Conservation (phyloP, 2,113 vertebrate species). For the Poeciliopsis retropinna region DNA sequence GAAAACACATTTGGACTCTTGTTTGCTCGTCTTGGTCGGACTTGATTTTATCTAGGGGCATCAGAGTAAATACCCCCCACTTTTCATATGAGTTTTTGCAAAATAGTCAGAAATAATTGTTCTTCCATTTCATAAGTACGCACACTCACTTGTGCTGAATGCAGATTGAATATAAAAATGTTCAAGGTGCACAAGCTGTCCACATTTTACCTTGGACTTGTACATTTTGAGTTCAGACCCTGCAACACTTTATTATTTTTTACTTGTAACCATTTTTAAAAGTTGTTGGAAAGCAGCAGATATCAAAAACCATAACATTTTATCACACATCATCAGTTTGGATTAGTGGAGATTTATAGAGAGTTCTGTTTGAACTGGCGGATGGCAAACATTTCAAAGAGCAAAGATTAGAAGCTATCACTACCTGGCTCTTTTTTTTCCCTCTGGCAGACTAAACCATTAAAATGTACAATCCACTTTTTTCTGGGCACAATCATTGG, state of each 20-base stretch:
- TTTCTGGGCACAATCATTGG: not conserved
- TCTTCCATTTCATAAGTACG: not conserved
- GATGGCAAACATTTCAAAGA: conserved; percentile 11
- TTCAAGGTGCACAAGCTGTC: not conserved
- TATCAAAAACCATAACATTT: conserved; percentile 4
- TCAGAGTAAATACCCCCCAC: not conserved
- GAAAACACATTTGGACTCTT: no score
- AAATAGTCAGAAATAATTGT: not conserved
- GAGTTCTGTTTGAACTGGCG: conserved; percentile 1
- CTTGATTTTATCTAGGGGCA: no score
- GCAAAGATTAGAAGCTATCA: conserved; percentile 14
- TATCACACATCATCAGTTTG: not conserved
- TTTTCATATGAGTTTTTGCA: not conserved
- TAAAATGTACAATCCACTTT: not conserved
- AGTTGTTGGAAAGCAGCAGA: not conserved
- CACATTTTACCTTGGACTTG: not conserved
- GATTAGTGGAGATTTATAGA: conserved; percentile 1
- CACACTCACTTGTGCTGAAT: not conserved
- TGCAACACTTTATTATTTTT: not conserved
- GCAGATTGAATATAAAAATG: not conserved
- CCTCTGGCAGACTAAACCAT: not conserved
- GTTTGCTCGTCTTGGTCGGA: no score
- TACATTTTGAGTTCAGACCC: not conserved
- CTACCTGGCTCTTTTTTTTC: not conserved
- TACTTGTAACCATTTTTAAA: not conserved